phyloP scores from a whole-genome alignment of 2,797 vertebrate species.

The Syncerus caffer region DNA sequence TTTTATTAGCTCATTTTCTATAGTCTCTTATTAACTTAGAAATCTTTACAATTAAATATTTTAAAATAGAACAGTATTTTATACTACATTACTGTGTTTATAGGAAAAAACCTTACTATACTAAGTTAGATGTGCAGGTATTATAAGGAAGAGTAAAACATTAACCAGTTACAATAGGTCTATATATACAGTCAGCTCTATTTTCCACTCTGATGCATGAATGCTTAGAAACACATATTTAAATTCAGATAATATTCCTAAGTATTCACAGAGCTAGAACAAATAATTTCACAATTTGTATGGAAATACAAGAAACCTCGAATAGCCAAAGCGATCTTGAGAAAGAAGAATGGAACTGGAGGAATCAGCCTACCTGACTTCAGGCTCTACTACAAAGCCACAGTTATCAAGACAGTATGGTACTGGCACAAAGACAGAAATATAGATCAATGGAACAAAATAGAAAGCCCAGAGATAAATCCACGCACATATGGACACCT shows the following conservation, averaged over 20 bases:
- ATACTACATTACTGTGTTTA: background rate
- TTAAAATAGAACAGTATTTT: background rate
- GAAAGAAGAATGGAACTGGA: no score
- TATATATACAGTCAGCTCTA: background rate
- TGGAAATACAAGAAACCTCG: no score
- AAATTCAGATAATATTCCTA: slow-evolving; percentile 29
- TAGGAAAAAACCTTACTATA: background rate
- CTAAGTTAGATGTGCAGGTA: background rate
- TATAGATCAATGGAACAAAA: no score
- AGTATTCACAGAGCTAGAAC: no score
- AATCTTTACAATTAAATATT: background rate
- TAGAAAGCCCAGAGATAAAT: no score
- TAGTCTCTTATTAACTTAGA: background rate
- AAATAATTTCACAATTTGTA: no score
- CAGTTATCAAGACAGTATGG: no score
- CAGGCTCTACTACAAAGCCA: no score
- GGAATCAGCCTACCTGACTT: no score
- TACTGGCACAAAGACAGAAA: no score
- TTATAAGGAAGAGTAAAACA: background rate
- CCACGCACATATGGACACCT: no score
- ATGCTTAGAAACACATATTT: slow-evolving; percentile 6
- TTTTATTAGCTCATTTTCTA: slow-evolving; percentile 21
- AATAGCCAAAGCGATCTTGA: no score
- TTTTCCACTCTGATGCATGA: background rate
- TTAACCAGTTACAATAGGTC: background rate